These are phyloP conservation scores for Pheosia gnoma DNA, from an alignment of 2,888 invertebrate species.

Conservation along the genomic window DNA sequence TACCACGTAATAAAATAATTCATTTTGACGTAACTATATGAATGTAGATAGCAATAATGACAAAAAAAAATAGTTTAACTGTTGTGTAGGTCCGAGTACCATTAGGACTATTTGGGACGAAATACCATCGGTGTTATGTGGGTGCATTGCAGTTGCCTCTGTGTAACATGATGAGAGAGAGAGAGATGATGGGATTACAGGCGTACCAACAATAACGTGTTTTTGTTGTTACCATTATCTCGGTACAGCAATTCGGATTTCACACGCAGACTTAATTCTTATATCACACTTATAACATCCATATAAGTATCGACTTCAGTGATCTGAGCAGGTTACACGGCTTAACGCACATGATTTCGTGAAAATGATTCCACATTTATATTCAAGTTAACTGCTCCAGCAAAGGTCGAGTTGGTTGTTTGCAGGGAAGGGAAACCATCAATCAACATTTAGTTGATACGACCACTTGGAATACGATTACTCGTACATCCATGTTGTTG, in stretches of 20 bases:
- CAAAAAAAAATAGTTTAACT: no score
- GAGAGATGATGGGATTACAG: no score
- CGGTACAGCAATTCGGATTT: not conserved
- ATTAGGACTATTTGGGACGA: no score
- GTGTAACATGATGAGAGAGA: no score
- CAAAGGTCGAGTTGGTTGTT: slow-evolving; percentile 63
- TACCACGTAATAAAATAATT: no score
- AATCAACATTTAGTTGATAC: slow-evolving; percentile 75
- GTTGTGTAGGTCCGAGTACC: no score
- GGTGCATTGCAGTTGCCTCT: no score
- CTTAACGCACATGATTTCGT: slow-evolving; percentile 32
- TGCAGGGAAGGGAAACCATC: slow-evolving; percentile 69
- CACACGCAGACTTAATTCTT: not conserved
- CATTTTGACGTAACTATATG: no score
- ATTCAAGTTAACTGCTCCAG: slow-evolving; percentile 50
- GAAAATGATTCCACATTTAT: slow-evolving; percentile 46
- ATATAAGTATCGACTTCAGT: slow-evolving; percentile 15
- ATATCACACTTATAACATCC: slow-evolving; percentile 5
- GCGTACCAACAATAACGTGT: no score
- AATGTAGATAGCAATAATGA: no score
- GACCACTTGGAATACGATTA: slow-evolving; percentile 74
- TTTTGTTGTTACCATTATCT: no score
- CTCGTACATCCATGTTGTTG: slow-evolving; percentile 60
- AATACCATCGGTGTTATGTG: no score
- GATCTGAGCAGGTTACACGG: slow-evolving; percentile 24